Evolutionary conservation across 1,140 invertebrate species (phyloP), one percentile per base, ranked within the genome.

Genomic region (Bombus polaris): DNA sequence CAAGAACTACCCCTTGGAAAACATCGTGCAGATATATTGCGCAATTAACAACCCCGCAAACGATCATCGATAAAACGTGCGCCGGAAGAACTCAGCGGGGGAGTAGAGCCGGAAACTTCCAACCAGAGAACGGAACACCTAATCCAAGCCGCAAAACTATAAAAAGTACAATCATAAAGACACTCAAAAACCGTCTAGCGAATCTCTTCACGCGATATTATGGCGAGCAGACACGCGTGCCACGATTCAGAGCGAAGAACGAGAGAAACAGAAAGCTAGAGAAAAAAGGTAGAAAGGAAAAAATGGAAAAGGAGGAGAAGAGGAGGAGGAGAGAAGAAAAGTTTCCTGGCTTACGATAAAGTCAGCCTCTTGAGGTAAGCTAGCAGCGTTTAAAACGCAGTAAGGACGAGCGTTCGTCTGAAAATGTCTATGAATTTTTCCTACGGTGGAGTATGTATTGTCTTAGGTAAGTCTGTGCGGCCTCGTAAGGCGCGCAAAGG

Each of bases 401-500:
- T 59, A 59, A 81, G 32, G 13, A 44, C 25, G 47, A 32, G 35
- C 79, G 79, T 81, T 68, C 79, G 68, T 71, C 66, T 47, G 79
- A 72, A 81, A 81, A 81, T 81, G 71, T 71, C 66, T 70, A 71
- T 72, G 79, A 81, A 72, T 59, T 72, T 39, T 39, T 80, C 13
- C 79, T 13, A 15, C 66, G 28, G 28, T 47, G 2, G 66, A 39
- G 37, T 81, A 81, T 81, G 6, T 72, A 59, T 66, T n/a, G 57
- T 59, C 28, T 22, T 10, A 72, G 42, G 32, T 42, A 72, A 81
- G 35, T 37, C 68, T 42, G 35, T 72, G 39, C 35, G 12, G 18
- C 10, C 10, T 70, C 22, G 37, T 39, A 39, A 57, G 68, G 42
- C 68, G 47, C 47, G 18, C 5, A 53, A 53, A 22, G 6, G 47